Percentiles rank a stretch among this genome's conserved stretches.
These are phyloP conservation scores for Sebastiscus tertius DNA, from an alignment of 2,797 vertebrate species.

Conservation along the genomic window DNA sequence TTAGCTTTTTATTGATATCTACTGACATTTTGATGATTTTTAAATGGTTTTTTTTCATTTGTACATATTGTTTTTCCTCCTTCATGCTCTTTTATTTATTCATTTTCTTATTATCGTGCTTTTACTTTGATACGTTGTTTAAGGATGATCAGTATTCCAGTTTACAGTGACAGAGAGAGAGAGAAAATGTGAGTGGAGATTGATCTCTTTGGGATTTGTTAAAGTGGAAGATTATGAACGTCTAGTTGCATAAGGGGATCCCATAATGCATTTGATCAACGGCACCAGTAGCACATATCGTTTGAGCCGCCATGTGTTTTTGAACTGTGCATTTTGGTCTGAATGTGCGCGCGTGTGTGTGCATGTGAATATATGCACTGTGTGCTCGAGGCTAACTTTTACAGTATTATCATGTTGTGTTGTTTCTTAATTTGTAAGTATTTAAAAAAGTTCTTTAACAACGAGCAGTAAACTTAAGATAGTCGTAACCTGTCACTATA, in stretches of 20 bases:
- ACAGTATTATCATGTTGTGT: slow-evolving; percentile 81
- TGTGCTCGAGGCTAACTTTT: slow-evolving; percentile 72
- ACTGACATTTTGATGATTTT: slow-evolving; percentile 49
- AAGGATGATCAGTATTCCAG: slow-evolving; percentile 47
- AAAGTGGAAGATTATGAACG: slow-evolving; percentile 24
- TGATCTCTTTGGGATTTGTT: slow-evolving; percentile 26
- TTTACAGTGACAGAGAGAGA: slow-evolving; percentile 51
- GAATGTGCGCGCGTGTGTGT: slow-evolving; percentile 35
- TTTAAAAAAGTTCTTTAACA: slow-evolving; percentile 65
- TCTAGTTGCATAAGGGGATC: slow-evolving; percentile 47
- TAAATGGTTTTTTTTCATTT: slow-evolving; percentile 45
- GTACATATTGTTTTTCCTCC: slow-evolving; percentile 71
- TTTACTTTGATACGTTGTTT: slow-evolving; percentile 61
- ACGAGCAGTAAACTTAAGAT: slow-evolving; percentile 70
- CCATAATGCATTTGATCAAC: slow-evolving; percentile 64
- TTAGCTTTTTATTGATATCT: slow-evolving; percentile 51
- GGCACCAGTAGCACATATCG: slow-evolving; percentile 76
- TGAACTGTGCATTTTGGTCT: slow-evolving; percentile 60
- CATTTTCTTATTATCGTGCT: slow-evolving; percentile 63
- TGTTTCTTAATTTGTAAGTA: slow-evolving; percentile 79
- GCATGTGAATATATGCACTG: slow-evolving; percentile 61
- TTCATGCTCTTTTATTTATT: slow-evolving; percentile 67
- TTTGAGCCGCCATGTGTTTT: slow-evolving; percentile 68
- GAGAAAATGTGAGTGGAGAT: neutral
- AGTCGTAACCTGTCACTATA: slow-evolving; percentile 64